These are phyloP conservation scores for Dynastes tityus DNA, from an alignment of 2,888 invertebrate species.

Conservation along the genomic window DNA sequence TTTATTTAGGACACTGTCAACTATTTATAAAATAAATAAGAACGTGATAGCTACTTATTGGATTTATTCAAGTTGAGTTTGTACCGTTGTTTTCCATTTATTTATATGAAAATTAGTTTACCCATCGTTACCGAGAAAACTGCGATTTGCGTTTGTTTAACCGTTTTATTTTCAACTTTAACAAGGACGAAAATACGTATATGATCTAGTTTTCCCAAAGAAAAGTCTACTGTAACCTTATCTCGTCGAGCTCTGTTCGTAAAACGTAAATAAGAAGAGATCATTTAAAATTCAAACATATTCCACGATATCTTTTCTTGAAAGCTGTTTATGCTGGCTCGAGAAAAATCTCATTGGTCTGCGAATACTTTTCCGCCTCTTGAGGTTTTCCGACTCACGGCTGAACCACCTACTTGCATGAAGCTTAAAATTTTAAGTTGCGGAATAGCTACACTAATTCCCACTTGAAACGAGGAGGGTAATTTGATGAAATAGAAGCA, in stretches of 20 bases:
- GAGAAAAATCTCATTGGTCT: conserved; percentile 35
- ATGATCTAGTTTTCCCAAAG: no score
- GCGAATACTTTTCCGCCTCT: conserved; percentile 24
- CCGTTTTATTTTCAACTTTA: no score
- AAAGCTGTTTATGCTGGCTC: conserved; percentile 26
- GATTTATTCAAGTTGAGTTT: no score
- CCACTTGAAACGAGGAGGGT: conserved; percentile 27
- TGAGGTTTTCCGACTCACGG: conserved; percentile 18
- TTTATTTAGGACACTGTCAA: no score
- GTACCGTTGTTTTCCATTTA: no score
- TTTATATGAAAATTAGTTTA: no score
- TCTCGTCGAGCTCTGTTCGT: conserved; percentile 16
- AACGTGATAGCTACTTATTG: no score
- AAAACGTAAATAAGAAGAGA: conserved; percentile 22
- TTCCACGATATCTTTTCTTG: conserved; percentile 26
- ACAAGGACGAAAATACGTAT: no score
- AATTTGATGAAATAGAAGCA: conserved; percentile 33
- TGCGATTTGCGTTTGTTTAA: no score
- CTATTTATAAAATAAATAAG: no score
- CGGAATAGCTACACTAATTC: conserved; percentile 32
- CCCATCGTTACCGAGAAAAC: no score
- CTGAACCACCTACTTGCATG: conserved; percentile 19
- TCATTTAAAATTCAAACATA: conserved; percentile 34
- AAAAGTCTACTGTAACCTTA: not conserved
- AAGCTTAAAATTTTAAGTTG: conserved; percentile 29